Base-by-base conservation (phyloP, 2,888 invertebrate genomes). In the Erebia palarica region DNA sequence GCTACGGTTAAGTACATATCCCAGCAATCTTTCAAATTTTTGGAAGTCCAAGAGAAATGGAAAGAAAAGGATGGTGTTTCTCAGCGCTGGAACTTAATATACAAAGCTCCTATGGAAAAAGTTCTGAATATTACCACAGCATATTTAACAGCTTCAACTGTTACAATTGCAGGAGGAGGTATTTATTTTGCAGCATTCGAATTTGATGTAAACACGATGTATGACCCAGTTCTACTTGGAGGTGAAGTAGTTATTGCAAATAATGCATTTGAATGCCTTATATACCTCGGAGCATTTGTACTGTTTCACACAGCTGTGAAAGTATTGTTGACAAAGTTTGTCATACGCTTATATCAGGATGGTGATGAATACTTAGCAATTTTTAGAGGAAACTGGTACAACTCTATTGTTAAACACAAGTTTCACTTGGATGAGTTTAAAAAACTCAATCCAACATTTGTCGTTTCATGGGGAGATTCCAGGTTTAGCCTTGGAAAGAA, bases 21-120 rank as follows among this genome's bases (percentile, higher is more conserved):
- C 11, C 84, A 87, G 49, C 84, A 88, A 77, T 89, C 88, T 51
- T 71, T 85, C 0, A 90, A 86, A 77, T 92, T 89, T 78, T 74
- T 82, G 73, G 92, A 91, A 75, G 78, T 82, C 1, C 84, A 93
- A 78, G 82, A 88, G 1, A 81, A 81, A 78, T 91, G 89, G 88
- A 86, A 83, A 75, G 80, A 83, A 73, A 84, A 79, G 60, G 92
- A 93, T 76, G 82, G 84, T 47, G 73, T 93, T 59, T 82, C 90
- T 11, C 81, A 81, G 75, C 78, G 81, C 27, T 93, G 89, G 87
- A 82, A 91, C 55, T 76, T 93, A 67, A 91, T 93, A 70, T 93
- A 93, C 72, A 93, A 91, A 81, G 91, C 89, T 5, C 92, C 93
- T 1, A 90, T 93, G 91, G 86, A 86, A 8, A 82, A 80, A 7